A percentile compares a stretch with the other conserved stretches of the same genome.
Evolutionary conservation across 2,113 vertebrate genomes (phyloP).

Genomic region (Plestiodon gilberti): DNA sequence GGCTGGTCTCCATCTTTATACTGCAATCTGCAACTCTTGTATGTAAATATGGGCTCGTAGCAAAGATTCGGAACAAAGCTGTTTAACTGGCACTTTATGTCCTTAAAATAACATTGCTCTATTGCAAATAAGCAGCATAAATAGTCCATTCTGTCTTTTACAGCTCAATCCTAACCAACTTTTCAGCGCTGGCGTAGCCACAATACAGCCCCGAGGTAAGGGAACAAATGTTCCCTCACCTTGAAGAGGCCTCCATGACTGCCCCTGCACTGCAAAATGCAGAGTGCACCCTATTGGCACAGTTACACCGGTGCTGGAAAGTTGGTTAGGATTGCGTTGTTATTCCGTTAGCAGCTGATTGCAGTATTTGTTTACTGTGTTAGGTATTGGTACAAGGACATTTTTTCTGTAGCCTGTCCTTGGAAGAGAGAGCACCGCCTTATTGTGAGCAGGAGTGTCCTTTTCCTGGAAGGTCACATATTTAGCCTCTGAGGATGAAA

Average conservation of each 20-base stretch:
- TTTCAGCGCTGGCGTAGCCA: no score
- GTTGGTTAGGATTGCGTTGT: no score
- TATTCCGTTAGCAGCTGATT: neutral
- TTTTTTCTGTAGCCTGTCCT: neutral
- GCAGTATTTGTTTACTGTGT: neutral
- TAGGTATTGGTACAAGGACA: neutral
- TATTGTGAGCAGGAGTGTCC: constrained; percentile 19
- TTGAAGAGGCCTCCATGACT: no score
- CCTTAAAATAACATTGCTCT: neutral
- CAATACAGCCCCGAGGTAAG: no score
- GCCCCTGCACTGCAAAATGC: no score
- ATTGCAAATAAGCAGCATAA: neutral
- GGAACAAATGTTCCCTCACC: no score
- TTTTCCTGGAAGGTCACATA: constrained; percentile 8
- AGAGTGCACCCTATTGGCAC: no score
- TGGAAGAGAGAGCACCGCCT: neutral
- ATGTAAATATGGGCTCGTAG: neutral
- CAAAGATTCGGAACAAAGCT: neutral
- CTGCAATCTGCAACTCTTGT: neutral
- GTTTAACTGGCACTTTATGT: neutral
- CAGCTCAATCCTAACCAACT: neutral
- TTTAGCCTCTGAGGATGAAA: neutral
- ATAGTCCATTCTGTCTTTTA: neutral
- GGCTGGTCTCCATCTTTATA: no score
- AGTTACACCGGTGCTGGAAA: no score